A percentile compares a stretch with the other conserved stretches of the same genome.
Evolutionary conservation across 2,888 invertebrate genomes (phyloP).

Genomic region (Abrostola triplasia): DNA sequence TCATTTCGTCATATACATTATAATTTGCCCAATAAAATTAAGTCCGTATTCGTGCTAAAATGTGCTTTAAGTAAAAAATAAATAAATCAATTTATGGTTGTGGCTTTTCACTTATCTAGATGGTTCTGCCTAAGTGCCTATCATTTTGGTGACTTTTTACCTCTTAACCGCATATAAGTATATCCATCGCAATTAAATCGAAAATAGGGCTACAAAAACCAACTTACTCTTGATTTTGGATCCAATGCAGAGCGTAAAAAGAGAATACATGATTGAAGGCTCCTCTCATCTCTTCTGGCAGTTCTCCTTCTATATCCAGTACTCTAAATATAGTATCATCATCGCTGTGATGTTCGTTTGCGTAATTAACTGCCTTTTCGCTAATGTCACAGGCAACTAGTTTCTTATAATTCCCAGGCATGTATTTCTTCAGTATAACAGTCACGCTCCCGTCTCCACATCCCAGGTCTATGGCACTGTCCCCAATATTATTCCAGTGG

Average conservation of each 20-base stretch:
- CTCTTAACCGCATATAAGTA: too few relatives aligned
- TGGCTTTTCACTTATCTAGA: too few relatives aligned
- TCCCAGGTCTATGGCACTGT: conserved; percentile 88
- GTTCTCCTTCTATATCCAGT: conserved; percentile 45
- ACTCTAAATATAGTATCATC: conserved; percentile 59
- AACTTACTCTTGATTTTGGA: conserved; percentile 52
- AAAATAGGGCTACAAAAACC: not conserved
- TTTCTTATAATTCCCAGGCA: conserved; percentile 85
- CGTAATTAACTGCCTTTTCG: conserved; percentile 90
- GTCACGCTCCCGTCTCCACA: conserved; percentile 91
- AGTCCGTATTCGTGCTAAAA: too few relatives aligned
- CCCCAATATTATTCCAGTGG: conserved; percentile 83
- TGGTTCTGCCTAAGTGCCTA: too few relatives aligned
- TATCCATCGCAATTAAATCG: not conserved
- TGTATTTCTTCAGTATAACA: conserved; percentile 87
- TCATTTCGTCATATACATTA: too few relatives aligned
- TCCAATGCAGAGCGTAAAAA: conserved; percentile 54
- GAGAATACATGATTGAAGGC: conserved; percentile 54
- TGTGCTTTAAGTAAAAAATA: too few relatives aligned
- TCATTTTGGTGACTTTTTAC: too few relatives aligned
- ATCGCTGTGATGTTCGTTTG: conserved; percentile 83
- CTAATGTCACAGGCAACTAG: conserved; percentile 91
- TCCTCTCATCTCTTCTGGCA: conserved; percentile 46
- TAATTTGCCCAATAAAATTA: too few relatives aligned
- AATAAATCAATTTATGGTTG: too few relatives aligned